A percentile compares a stretch with the other conserved stretches of the same genome.
phyloP scores from a whole-genome alignment of 1,140 invertebrate genomes.

The Philaenus spumarius region DNA sequence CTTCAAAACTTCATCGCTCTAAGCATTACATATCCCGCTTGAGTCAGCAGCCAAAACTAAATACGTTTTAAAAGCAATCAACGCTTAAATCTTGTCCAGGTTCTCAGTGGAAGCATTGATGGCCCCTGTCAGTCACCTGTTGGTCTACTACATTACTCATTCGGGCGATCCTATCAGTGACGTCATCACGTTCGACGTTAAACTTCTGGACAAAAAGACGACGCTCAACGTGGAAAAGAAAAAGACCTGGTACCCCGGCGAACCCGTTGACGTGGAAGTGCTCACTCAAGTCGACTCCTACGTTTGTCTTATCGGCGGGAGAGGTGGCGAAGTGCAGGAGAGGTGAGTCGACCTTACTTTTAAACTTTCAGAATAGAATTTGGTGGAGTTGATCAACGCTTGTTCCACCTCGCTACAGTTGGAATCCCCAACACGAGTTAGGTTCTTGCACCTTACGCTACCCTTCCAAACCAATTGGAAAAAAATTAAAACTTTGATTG shows the following conservation, averaged over 20 bases:
- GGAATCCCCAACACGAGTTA: too few relatives aligned
- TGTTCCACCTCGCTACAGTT: too few relatives aligned
- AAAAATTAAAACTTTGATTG: too few relatives aligned
- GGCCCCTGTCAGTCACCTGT: constrained; percentile 62
- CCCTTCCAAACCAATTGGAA: too few relatives aligned
- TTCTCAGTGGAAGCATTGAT: constrained; percentile 53
- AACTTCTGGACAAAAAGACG: constrained; percentile 51
- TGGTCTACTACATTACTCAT: constrained; percentile 68
- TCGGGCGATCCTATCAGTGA: constrained; percentile 66
- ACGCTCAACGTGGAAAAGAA: constrained; percentile 47
- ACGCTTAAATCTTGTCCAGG: too few relatives aligned
- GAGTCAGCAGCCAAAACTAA: too few relatives aligned
- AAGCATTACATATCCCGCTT: too few relatives aligned
- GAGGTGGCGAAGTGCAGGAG: constrained; percentile 35
- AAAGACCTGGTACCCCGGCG: constrained; percentile 48
- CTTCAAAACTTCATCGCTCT: too few relatives aligned
- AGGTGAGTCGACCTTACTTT: constrained; percentile 40
- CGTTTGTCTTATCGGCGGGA: constrained; percentile 49
- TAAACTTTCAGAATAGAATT: constrained; percentile 42
- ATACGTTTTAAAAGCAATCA: too few relatives aligned
- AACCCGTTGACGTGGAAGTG: constrained; percentile 46
- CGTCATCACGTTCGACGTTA: constrained; percentile 53
- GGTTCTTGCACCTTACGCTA: too few relatives aligned
- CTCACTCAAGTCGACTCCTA: constrained; percentile 46
- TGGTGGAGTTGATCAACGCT: constrained; percentile 7